Evolutionary conservation across 2,888 invertebrate genomes (phyloP).

Genomic region (Fissipunctia ypsillon): DNA sequence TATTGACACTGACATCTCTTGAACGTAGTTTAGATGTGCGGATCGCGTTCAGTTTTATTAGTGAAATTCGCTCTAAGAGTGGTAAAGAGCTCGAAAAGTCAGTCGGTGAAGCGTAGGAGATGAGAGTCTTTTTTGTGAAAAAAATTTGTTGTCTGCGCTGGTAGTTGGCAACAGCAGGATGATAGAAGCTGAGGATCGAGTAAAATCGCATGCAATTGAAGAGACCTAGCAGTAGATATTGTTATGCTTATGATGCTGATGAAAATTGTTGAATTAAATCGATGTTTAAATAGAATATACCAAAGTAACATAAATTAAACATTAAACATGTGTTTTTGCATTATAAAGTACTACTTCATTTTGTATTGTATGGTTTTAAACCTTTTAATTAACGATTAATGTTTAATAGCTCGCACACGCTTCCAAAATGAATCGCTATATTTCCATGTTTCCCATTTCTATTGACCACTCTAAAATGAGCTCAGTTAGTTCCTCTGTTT

Average conservation of each 20-base stretch:
- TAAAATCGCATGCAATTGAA: not conserved
- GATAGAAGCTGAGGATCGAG: not conserved
- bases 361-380: not conserved
- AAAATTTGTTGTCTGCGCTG: too few species aligned
- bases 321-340: not conserved
- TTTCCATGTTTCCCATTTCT: constrained; percentile 40
- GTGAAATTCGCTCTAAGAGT: not conserved
- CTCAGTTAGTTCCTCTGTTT: constrained; percentile 10
- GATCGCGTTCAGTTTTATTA: not conserved
- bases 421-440: constrained; percentile 20
- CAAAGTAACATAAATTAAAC: too few species aligned
- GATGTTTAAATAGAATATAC: not conserved
- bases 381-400: not conserved
- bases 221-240: too few species aligned
- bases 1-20: not conserved
- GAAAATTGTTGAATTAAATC: not conserved
- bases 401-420: not conserved
- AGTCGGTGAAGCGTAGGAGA: too few species aligned
- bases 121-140: not conserved
- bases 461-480: constrained; percentile 30
- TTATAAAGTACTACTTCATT: too few species aligned
- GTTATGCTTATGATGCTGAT: too few species aligned
- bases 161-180: too few species aligned
- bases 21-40: not conserved
- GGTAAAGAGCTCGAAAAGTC: not conserved